Percentiles rank a stretch among this genome's conserved stretches.
phyloP scores from a whole-genome alignment of 2,113 vertebrate species.

The Silurus asotus region DNA sequence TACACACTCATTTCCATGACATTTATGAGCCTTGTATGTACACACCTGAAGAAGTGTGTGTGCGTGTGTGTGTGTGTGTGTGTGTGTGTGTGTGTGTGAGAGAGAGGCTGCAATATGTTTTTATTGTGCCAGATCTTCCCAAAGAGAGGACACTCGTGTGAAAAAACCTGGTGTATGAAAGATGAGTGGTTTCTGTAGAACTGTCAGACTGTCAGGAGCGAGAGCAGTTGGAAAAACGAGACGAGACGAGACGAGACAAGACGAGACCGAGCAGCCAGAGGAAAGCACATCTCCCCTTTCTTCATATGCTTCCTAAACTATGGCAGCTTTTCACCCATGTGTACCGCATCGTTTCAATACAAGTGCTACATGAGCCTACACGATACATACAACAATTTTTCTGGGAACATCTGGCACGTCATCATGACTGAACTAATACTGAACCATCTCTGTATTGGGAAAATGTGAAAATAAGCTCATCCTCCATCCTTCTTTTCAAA shows the following conservation, averaged over 20 bases:
- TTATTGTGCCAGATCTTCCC: not conserved
- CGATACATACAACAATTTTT: not conserved
- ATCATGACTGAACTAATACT: slow-evolving; percentile 1
- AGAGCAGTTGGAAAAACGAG: not conserved
- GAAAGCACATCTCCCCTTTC: slow-evolving; percentile 49
- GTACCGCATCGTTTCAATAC: slow-evolving; percentile 43
- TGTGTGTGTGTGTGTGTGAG: not conserved
- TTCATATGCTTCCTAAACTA: slow-evolving; percentile 58
- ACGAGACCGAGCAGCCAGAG: not conserved
- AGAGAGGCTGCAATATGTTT: not conserved
- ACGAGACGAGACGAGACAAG: not conserved
- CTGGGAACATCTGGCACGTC: not conserved
- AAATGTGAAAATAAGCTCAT: too few species aligned
- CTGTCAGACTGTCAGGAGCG: slow-evolving; percentile 64
- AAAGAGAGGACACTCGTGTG: slow-evolving; percentile 13
- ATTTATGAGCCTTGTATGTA: slow-evolving; percentile 1
- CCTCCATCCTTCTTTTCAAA: not conserved
- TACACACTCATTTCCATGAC: not conserved
- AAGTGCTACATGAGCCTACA: slow-evolving; percentile 12
- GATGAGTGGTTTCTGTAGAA: slow-evolving; percentile 57
- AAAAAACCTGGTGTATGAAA: slow-evolving; percentile 30
- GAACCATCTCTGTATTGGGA: not conserved
- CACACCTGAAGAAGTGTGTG: not conserved
- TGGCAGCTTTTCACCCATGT: slow-evolving; percentile 51
- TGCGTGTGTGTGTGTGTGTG: not conserved